A percentile compares a stretch with the other conserved stretches of the same genome.
phyloP scores from a whole-genome alignment of 2,797 vertebrate genomes.

The Sylvia borin region DNA sequence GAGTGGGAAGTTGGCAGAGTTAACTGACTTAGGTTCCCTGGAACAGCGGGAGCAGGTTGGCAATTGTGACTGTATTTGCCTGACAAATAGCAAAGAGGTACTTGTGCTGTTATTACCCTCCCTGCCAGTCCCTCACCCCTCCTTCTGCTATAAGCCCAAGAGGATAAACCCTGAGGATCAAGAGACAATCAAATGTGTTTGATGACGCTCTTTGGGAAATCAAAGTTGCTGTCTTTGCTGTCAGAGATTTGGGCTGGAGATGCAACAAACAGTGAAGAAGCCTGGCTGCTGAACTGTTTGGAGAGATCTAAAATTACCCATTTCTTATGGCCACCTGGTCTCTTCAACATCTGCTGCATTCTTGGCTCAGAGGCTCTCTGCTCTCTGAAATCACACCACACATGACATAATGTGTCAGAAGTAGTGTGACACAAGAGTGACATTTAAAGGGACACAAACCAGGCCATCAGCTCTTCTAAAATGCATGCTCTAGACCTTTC shows the following conservation, averaged over 20 bases:
- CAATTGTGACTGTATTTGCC: background rate
- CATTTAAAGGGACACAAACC: background rate
- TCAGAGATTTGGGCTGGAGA: slow-evolving; percentile 16
- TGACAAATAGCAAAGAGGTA: background rate
- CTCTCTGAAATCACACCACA: slow-evolving; percentile 17
- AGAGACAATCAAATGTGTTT: slow-evolving; percentile 14
- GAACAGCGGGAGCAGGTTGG: background rate
- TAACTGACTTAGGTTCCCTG: background rate
- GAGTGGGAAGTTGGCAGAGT: background rate
- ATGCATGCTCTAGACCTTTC: background rate
- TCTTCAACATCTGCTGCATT: slow-evolving; percentile 63
- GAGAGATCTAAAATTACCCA: slow-evolving; percentile 62
- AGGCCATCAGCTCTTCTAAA: background rate
- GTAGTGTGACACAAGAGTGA: background rate
- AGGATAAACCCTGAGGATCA: slow-evolving; percentile 1
- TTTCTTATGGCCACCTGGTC: slow-evolving; percentile 68
- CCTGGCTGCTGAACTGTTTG: slow-evolving; percentile 55
- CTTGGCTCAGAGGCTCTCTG: slow-evolving; percentile 18
- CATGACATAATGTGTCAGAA: slow-evolving; percentile 31
- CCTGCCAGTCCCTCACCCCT: background rate
- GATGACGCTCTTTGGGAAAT: slow-evolving; percentile 2
- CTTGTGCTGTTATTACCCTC: background rate
- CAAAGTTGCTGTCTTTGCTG: slow-evolving; percentile 8
- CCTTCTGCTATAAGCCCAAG: background rate
- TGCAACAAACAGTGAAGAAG: background rate